Conservation (phyloP, 2,113 vertebrate species). For the Perccottus glenii region DNA sequence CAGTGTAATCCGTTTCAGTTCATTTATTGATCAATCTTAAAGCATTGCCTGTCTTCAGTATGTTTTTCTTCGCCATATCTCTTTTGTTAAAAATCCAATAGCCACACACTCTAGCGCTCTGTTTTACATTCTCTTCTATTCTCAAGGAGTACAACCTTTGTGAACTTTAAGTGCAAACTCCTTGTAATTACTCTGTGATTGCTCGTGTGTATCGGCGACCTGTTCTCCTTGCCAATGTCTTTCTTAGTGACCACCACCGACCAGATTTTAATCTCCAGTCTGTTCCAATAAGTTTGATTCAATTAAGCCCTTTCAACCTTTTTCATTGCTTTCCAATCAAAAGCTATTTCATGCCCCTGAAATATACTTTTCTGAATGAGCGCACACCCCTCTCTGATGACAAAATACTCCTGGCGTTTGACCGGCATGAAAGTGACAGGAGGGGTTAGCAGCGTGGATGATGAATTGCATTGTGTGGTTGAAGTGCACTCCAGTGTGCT, state of each 20-base stretch:
- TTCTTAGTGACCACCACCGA: conserved; percentile 5
- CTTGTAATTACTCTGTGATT: conserved; percentile 15
- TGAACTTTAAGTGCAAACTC: conserved; percentile 6
- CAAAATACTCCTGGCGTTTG: conserved; percentile 62
- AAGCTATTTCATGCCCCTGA: conserved; percentile 60
- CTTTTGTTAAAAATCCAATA: background rate
- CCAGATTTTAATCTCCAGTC: conserved; percentile 31
- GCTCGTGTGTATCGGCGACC: background rate
- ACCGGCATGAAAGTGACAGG: conserved; percentile 38
- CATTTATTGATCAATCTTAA: background rate
- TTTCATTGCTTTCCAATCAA: conserved; percentile 27
- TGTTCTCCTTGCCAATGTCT: conserved; percentile 7
- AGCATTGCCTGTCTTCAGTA: background rate
- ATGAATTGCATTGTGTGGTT: conserved; percentile 49
- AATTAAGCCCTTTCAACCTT: conserved; percentile 28
- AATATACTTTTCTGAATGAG: conserved; percentile 64
- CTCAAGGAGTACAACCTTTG: conserved; percentile 5
- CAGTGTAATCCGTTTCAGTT: background rate
- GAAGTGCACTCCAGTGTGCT: conserved; percentile 44
- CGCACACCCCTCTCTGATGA: conserved; percentile 47
- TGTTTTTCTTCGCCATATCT: background rate
- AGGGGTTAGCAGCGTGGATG: conserved; percentile 47
- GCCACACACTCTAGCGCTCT: background rate
- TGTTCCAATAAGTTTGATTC: conserved; percentile 41
- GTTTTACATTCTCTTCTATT: conserved; percentile 14